Conservation (phyloP, 2,113 vertebrate species). For the Malurus alboscapulatus region DNA sequence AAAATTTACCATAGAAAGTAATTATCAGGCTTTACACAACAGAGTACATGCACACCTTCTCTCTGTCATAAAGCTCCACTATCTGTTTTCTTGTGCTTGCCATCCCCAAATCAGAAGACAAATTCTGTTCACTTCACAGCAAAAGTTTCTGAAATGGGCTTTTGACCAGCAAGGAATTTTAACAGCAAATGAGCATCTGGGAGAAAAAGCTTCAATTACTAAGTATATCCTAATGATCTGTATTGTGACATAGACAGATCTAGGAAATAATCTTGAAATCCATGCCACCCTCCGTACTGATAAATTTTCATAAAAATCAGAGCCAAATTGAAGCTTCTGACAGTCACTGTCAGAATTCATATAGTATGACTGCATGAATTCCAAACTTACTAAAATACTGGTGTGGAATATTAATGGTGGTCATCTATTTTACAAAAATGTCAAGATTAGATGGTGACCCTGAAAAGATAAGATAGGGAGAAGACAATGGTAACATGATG, state of each 20-base stretch:
- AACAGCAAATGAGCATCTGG: not conserved
- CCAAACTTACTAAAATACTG: not conserved
- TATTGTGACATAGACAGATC: not conserved
- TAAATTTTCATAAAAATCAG: not conserved
- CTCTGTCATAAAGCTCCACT: not conserved
- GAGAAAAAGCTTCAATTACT: not conserved
- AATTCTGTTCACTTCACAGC: not conserved
- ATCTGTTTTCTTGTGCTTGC: not conserved
- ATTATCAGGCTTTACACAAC: not conserved
- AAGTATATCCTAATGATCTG: not conserved
- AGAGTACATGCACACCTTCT: not conserved
- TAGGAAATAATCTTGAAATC: not conserved
- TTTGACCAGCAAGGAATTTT: not conserved
- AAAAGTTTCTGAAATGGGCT: not conserved
- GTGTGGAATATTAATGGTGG: not conserved
- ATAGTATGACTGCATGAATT: not conserved
- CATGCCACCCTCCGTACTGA: not conserved
- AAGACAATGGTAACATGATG: not conserved
- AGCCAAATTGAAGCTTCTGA: not conserved
- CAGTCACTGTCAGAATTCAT: not conserved
- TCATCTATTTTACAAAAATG: not conserved
- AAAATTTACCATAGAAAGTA: not conserved
- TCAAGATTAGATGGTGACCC: not conserved
- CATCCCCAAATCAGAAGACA: not conserved
- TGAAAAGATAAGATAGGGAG: not conserved